Evolutionary conservation across 2,888 invertebrate species (phyloP).

Genomic region (Eupithecia vulgata): DNA sequence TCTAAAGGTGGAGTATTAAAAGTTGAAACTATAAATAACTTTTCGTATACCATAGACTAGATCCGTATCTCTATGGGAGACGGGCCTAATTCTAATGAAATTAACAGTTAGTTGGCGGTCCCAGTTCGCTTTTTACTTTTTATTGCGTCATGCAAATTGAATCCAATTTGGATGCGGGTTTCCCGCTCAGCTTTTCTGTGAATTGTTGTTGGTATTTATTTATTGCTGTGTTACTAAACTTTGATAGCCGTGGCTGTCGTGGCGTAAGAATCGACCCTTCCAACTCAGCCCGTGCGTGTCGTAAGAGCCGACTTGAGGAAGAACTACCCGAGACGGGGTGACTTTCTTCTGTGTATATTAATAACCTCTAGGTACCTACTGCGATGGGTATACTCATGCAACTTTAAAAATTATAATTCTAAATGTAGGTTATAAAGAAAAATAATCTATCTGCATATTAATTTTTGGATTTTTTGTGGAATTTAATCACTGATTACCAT

Average conservation of each 20-base stretch:
- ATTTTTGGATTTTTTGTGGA: too few relatives aligned
- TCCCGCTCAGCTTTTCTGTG: conserved; percentile 5
- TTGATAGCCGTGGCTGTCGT: neutral
- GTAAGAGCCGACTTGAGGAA: neutral
- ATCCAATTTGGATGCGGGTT: conserved; percentile 25
- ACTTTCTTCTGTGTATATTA: too few relatives aligned
- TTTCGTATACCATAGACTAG: neutral
- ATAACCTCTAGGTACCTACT: neutral
- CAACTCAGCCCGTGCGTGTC: neutral
- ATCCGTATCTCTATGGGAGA: neutral
- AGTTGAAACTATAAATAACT: neutral
- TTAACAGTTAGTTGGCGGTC: conserved; percentile 32
- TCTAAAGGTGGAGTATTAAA: neutral
- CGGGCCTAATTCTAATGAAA: conserved; percentile 37
- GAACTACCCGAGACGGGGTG: neutral
- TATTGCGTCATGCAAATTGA: conserved; percentile 25
- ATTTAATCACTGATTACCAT: too few relatives aligned
- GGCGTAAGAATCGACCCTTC: neutral
- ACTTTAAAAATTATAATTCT: too few relatives aligned
- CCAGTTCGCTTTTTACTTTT: conserved; percentile 24
- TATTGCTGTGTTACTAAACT: neutral
- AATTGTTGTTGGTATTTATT: conserved; percentile 16
- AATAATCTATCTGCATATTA: too few relatives aligned
- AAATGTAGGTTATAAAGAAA: too few relatives aligned
- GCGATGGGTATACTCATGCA: too few relatives aligned